Evolutionary conservation across 1,140 invertebrate species (phyloP).

Genomic region (Cryptotermes secundus): DNA sequence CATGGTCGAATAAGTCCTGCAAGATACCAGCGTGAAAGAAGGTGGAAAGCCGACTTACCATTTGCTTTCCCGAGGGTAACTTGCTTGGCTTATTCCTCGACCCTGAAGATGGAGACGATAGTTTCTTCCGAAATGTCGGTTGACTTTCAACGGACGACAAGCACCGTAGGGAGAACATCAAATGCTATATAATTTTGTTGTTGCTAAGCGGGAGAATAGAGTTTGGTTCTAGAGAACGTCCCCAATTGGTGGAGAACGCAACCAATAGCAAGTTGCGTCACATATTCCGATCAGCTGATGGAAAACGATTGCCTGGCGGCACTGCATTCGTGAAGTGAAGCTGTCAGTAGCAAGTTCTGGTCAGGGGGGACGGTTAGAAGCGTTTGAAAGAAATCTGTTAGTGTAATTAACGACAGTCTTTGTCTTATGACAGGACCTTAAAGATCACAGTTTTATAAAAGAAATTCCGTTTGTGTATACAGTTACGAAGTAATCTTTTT

Average conservation of each 20-base stretch:
- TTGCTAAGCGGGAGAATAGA: conserved; percentile 29
- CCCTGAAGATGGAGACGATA: too few relatives aligned
- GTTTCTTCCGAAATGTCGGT: too few relatives aligned
- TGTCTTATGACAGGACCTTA: background rate
- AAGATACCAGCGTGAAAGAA: too few relatives aligned
- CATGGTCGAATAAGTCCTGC: background rate
- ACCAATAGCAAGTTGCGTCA: conserved; percentile 24
- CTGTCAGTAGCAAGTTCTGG: background rate
- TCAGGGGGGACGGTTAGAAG: background rate
- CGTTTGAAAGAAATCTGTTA: background rate
- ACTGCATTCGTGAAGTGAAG: background rate
- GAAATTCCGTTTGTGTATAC: background rate
- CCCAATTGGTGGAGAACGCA: conserved; percentile 17
- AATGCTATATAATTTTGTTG: background rate
- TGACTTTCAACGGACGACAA: too few relatives aligned
- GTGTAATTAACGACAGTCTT: background rate
- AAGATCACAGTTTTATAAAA: conserved; percentile 4
- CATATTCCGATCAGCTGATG: conserved; percentile 26
- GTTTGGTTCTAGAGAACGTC: background rate
- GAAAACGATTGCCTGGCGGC: conserved; percentile 13
- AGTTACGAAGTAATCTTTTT: background rate
- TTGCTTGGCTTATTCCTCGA: too few relatives aligned
- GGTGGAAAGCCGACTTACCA: too few relatives aligned
- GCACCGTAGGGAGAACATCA: too few relatives aligned
- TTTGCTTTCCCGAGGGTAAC: too few relatives aligned